Base-by-base conservation (phyloP, 2,113 vertebrate species). In the Chloroceryle aenea region DNA sequence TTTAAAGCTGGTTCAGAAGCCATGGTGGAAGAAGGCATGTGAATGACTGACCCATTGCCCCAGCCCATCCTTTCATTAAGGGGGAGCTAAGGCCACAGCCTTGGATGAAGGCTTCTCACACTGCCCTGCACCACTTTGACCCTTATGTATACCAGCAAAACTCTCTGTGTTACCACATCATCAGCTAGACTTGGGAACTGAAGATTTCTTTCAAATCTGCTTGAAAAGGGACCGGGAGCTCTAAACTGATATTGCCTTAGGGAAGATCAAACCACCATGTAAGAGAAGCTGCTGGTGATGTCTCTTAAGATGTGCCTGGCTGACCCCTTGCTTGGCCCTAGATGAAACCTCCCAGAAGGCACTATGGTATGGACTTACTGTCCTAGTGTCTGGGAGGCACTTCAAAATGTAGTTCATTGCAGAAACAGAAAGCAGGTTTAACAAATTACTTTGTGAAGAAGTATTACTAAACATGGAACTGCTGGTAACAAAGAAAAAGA, bases 381-480 rank as follows among this genome's bases (percentile, higher is more conserved):
- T 26, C 30, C 75, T 10, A 4, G 1, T 19, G 6, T 68, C 14
- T 9, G 20, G 11, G 15, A 7, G 32, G 12, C 30, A 36, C 32
- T n/a, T 82, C 34, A 34, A 27, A 38, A 32, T 0, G 3, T 23
- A 25, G 10, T n/a, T n/a, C 14, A 7, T 1, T 27, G 27, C 30
- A 75, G 43, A 64, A 95, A 82, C 30, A 66, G 50, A 89, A 72
- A 78, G 71, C 1, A 1, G 9, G 20, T 62, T 91, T 48, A 68
- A 3, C 22, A 26, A 1, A 15, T 71, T 64, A 32, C 43, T 67
- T 61, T 5, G 3, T 1, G 2, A 32, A 71, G 10, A 40, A 45
- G 5, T 47, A 48, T 4, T 22, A 2, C 13, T 67, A 45, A 86
- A 66, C 16, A 23, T 2, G 6, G 36, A 86, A 67, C 56, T 72